Evolutionary conservation across 92 coral and sea anemone species (phyloP).

Genomic region (Siderastrea radians): DNA sequence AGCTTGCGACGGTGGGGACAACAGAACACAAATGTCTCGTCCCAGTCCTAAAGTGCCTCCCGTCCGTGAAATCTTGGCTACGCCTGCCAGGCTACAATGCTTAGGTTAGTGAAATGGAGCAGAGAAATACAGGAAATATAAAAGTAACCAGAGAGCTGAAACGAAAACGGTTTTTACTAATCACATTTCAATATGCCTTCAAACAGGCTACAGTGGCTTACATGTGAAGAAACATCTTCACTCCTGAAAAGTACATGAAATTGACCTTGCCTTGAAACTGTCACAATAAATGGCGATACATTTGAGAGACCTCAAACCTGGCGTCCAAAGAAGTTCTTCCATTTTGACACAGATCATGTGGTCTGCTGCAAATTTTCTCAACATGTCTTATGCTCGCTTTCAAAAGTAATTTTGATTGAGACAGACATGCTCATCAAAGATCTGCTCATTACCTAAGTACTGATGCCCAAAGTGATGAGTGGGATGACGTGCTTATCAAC

Average conservation of each 20-base stretch:
- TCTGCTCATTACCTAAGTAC: conserved; percentile 5
- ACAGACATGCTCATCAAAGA: conserved; percentile 8
- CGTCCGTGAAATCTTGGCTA: neutral
- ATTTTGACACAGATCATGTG: conserved; percentile 6
- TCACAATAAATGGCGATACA: conserved; percentile 9
- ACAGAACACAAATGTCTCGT: too few species aligned
- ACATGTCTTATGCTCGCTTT: neutral
- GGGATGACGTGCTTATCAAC: neutral
- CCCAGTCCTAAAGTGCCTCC: too few species aligned
- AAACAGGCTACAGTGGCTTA: conserved; percentile 28
- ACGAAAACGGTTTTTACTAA: conserved; percentile 7
- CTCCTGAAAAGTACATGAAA: conserved; percentile 4
- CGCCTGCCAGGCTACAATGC: neutral
- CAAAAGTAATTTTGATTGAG: conserved; percentile 7
- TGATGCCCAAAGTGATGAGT: conserved; percentile 3
- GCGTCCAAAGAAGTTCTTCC: conserved; percentile 8
- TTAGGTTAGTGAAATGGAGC: neutral
- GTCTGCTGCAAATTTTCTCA: conserved; percentile 10
- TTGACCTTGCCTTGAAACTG: neutral
- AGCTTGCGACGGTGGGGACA: too few species aligned
- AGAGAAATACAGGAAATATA: conserved; percentile 12
- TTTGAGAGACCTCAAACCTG: neutral
- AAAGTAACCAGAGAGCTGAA: neutral
- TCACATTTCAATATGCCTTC: conserved; percentile 25
- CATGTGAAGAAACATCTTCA: conserved; percentile 19